phyloP scores from a whole-genome alignment of 2,113 vertebrate genomes.

The Nicator chloris region DNA sequence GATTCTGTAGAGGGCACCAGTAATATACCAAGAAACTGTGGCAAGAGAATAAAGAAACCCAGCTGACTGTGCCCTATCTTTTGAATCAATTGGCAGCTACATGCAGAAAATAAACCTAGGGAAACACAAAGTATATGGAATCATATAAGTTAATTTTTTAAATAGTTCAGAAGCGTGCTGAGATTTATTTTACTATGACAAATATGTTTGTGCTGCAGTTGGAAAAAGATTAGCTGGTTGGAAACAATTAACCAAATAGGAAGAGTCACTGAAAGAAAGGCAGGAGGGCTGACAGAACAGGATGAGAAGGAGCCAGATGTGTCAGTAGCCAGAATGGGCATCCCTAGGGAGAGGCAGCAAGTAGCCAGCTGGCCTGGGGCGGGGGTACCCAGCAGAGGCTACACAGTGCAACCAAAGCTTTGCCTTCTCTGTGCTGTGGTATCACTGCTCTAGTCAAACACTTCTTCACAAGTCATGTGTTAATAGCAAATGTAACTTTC shows the following conservation, averaged over 20 bases:
- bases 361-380: not conserved
- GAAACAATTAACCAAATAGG: not conserved
- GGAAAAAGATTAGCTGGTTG: not conserved
- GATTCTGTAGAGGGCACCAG: conserved; percentile 3
- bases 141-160: not conserved
- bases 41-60: not conserved
- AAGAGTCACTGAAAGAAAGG: not conserved
- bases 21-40: not conserved
- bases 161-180: not conserved
- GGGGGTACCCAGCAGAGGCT: not conserved
- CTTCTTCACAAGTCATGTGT: not conserved
- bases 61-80: not conserved
- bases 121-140: not conserved
- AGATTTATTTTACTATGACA: not conserved
- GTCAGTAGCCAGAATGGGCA: not conserved
- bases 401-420: not conserved
- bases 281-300: not conserved
- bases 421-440: not conserved
- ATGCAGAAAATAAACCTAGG: not conserved
- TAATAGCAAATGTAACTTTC: not conserved
- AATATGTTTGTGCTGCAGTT: not conserved
- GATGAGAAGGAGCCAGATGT: not conserved
- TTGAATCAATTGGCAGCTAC: not conserved
- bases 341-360: not conserved
- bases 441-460: not conserved